Evolutionary conservation across 92 coral and sea anemone species (phyloP), one percentile per base, ranked within the genome.

Genomic region (Phenganax subtilis): DNA sequence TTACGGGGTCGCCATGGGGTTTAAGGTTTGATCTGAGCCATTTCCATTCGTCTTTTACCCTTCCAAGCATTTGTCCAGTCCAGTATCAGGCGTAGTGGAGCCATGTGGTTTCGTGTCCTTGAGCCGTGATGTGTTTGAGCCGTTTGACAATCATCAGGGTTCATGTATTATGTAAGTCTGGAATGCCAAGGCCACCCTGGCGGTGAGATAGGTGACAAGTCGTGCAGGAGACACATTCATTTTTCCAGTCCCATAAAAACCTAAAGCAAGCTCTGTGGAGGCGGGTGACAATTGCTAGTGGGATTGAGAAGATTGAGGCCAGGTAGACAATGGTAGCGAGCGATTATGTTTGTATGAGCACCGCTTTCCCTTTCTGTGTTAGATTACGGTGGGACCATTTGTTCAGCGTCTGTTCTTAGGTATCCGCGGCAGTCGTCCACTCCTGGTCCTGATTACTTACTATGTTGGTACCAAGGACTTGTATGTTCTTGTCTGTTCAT

Each of bases 321-420:
- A 82, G 76, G 71, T 88, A 85, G 82, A 87, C 80, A 11, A 88
- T 81, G 8, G 82, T 75, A 5, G 86, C 84, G 20, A 85, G 67
- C 17, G 69, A 84, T 8, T 62, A 80, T 9, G 85, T 59, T 55
- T 69, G 69, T 52, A 80, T 72, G 3, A 85, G 59, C 16, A 85
- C 51, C 0, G 85, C 58, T 57, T 78, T 80, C 6, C 90, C 90
- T 3, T 31, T 47, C 1, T 80, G 57, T 27, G 85, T 67, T 20
- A 85, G 80, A 10, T 60, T 12, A 4, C 74, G 88, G 3, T 65
- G 37, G 14, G 31, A 55, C 88, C 88, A 78, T 47, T 31, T 12
- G 14, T 85, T 58, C 4, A 85, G 62, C 12, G 15, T 58, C 59
- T 78, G 69, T 69, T 85, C 78, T n/a, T 57, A 55, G 30, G 80